Conservation (phyloP, 1,140 invertebrate genomes). For the Trichonephila clavata region DNA sequence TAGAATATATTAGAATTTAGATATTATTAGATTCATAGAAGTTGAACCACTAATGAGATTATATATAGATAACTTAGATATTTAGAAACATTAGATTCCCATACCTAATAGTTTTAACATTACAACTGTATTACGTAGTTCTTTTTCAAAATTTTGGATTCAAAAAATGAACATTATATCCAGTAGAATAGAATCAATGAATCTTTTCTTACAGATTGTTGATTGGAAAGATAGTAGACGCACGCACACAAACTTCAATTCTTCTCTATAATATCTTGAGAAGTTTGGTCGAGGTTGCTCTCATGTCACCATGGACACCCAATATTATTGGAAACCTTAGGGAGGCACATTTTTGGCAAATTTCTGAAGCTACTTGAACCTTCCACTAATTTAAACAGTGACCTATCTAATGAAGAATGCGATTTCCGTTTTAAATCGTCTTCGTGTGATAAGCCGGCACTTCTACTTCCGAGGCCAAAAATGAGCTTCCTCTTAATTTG, state of each 20-base stretch:
- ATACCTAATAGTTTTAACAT: background rate
- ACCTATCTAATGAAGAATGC: background rate
- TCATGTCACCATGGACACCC: background rate
- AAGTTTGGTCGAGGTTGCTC: background rate
- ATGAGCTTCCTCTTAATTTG: background rate
- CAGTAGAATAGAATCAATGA: background rate
- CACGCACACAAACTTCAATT: background rate
- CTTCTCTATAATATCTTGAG: background rate
- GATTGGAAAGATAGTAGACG: background rate
- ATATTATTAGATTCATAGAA: no score
- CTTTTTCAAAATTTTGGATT: background rate
- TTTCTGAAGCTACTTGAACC: background rate
- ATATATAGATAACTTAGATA: no score
- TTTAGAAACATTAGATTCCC: no score
- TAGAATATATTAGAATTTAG: no score
- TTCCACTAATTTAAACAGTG: background rate
- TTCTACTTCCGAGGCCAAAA: background rate
- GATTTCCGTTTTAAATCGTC: background rate
- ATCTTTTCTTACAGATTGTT: background rate
- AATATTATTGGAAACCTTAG: background rate
- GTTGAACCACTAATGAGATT: no score
- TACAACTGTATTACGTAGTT: no score
- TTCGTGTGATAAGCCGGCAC: background rate
- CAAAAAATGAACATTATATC: background rate
- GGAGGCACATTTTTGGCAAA: background rate